Percentiles rank a stretch among this genome's conserved stretches.
Evolutionary conservation across 2,797 vertebrate species (phyloP).

Genomic region (Gymnodraco acuticeps): DNA sequence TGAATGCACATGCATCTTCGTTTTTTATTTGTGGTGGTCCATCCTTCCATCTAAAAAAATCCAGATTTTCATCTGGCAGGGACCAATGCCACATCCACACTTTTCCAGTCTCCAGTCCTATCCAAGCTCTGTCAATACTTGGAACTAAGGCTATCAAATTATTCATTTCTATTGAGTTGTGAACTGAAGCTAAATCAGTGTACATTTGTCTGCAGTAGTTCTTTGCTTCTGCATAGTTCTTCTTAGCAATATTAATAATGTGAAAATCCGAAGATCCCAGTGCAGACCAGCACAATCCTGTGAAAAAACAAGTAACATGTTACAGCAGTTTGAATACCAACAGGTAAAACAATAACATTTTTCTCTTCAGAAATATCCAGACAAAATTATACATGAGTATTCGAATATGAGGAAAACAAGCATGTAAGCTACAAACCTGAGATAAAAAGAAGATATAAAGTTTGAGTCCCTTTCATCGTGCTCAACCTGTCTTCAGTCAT

Average conservation of each 20-base stretch:
- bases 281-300: conserved; percentile 59
- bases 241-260: conserved; percentile 39
- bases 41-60: conserved; percentile 71
- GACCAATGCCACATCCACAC: conserved; percentile 74
- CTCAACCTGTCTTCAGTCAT: conserved; percentile 31
- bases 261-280: conserved; percentile 67
- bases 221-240: conserved; percentile 68
- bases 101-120: conserved; percentile 72
- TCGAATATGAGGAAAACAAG: conserved; percentile 7
- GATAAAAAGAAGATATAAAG: conserved; percentile 58
- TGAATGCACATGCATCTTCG: conserved; percentile 60
- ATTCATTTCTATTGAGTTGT: conserved; percentile 58
- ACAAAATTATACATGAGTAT: not conserved
- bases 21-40: conserved; percentile 38
- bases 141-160: conserved; percentile 46
- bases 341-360: not conserved
- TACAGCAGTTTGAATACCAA: conserved; percentile 18
- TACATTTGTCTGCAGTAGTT: conserved; percentile 64
- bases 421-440: conserved; percentile 66
- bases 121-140: conserved; percentile 50
- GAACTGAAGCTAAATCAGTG: conserved; percentile 75
- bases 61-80: conserved; percentile 29
- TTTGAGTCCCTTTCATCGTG: conserved; percentile 29
- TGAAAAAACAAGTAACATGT: conserved; percentile 22
- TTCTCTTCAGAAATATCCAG: not conserved